Base-by-base conservation (phyloP, 2,888 invertebrate genomes). In the Tinea semifulvella region DNA sequence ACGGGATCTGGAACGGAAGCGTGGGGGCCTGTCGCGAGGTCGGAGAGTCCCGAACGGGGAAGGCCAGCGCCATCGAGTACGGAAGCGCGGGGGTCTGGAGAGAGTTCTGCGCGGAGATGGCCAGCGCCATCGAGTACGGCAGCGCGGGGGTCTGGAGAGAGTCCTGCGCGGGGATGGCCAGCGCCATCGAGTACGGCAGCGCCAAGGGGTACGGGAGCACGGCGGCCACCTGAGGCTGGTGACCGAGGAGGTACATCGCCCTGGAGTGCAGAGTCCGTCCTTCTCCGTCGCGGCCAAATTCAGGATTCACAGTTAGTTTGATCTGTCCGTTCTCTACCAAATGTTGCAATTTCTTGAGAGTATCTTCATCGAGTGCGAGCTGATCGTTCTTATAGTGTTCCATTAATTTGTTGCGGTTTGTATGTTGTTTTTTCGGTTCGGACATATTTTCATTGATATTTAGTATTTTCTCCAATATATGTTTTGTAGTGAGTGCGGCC, bases 381-480 rank as follows among this genome's bases (percentile, higher is more conserved):
- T 31, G 58, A 3, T 5, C 3, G 62, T 2, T 57, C 61, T 6
- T 60, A 53, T 38, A 63, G 60, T 10, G 13, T 8, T 63, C 61
- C 38, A 61, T 13, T 8, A 20, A 58, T 5, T 58, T 55, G 31
- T 68, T 67, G 53, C 60, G 66, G 42, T 63, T 63, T 1, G 60
- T 52, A 46, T 63, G 65, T 45, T 60, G 61, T 48, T 60, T 58
- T 17, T 56, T 53, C 28, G 73, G 61, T 66, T 79, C 65, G 56
- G 72, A 57, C 3, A 79, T 50, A 14, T 71, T 70, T 38, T 74
- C 68, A 53, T 86, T 86, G 3, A 85, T 69, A 47, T 69, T 65
- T 53, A 73, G 76, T 48, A 85, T 85, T 64, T 84, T 84, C 27
- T 82, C 73, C 19, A 85, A 56, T 45, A 85, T 85, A 22, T 83